These are phyloP conservation scores for Artibeus jamaicensis DNA, from an alignment of 2,797 vertebrate species.

Conservation along the genomic window DNA sequence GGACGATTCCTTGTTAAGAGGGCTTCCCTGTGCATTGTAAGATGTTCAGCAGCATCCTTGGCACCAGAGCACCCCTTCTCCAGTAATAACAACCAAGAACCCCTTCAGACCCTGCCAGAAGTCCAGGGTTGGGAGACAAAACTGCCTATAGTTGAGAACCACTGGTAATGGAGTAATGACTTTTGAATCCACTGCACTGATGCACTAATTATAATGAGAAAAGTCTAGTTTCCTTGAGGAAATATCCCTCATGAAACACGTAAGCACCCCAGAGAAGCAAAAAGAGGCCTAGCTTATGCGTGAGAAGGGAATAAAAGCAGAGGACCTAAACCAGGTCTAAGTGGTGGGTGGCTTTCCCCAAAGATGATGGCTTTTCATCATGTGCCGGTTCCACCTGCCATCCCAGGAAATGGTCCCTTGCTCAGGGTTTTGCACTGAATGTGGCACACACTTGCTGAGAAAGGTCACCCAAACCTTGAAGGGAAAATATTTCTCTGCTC, in stretches of 20 bases:
- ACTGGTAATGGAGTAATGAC: not conserved
- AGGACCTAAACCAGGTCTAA: not conserved
- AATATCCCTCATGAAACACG: not conserved
- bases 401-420: not conserved
- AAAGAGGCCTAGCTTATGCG: not conserved
- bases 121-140: not conserved
- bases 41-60: not conserved
- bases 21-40: not conserved
- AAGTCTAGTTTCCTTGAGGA: not conserved
- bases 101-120: not conserved
- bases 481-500: constrained; percentile 1
- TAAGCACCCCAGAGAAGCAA: not conserved
- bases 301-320: not conserved
- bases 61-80: not conserved
- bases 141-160: not conserved
- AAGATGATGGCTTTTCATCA: not conserved
- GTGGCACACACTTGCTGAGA: not conserved
- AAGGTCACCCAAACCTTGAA: constrained; percentile 44
- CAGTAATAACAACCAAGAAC: not conserved
- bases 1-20: not conserved
- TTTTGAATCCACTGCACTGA: not conserved
- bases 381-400: not conserved
- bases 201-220: not conserved
- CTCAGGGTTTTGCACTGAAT: not conserved
- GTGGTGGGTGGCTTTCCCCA: not conserved